Evolutionary conservation across 2,888 invertebrate genomes (phyloP), one percentile per base, ranked within the genome.

Genomic region (Drosophila prostipennis): DNA sequence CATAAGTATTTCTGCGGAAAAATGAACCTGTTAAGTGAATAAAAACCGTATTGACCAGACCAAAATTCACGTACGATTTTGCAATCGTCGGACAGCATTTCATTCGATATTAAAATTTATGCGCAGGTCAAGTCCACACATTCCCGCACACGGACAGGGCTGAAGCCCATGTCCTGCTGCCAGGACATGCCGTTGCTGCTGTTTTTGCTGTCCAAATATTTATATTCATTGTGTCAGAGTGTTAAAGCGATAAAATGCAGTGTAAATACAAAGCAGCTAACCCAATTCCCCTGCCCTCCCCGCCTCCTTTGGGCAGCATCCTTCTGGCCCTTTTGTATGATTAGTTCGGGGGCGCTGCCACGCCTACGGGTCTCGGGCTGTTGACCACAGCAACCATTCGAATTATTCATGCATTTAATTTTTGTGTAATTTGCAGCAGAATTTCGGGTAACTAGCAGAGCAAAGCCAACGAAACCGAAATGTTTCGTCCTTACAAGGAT

Each of bases 121-220:
- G 87, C 85, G 77, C 85, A 85, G 82, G 75, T 77, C 85, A 85
- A 71, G 70, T 70, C 61, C 42, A 69, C 48, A 61, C 61, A 74
- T 60, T 61, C 37, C 39, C 61, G 23, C 69, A 69, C 52, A 26
- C 26, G 26, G 26, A 26, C 26, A 26, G 4, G 2, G 26, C 26
- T 83, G 87, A 70, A 84, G 70, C 76, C 72, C 76, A 63, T 68
- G 87, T 78, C 67, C 87, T 80, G 74, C 63, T 49, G 63, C 37
- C 74, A 60, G 78, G 54, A 76, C 60, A 69, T 63, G 61, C 48
- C 69, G 40, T 49, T 55, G 57, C 59, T 73, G 78, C 56, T 88
- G 88, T 85, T 85, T 85, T 88, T 85, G 89, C 87, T 85, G 84
- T 85, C 89, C 89, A 85, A 85, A 85, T 85, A 85, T 85, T 85